Evolutionary conservation across 1,140 invertebrate species (phyloP).

Genomic region (Lordiphosa stackelbergi): DNA sequence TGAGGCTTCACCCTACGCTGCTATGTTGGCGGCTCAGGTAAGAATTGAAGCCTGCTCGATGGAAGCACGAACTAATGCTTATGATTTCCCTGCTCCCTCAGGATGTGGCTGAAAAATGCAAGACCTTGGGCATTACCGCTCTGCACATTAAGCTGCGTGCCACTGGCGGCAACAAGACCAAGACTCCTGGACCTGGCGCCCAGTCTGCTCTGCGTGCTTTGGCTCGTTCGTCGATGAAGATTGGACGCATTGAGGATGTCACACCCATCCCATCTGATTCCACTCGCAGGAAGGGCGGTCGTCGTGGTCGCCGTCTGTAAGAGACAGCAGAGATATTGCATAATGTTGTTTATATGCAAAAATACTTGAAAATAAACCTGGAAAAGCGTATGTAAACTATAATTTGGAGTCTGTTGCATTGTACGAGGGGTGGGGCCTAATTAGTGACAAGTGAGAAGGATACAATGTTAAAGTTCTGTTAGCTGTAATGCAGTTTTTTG

Average conservation of each 20-base stretch:
- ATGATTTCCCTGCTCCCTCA: slow-evolving; percentile 75
- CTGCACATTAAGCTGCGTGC: slow-evolving; percentile 98
- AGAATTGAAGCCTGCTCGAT: background rate
- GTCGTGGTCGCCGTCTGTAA: slow-evolving; percentile 98
- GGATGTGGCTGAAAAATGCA: slow-evolving; percentile 99
- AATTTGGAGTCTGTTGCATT: background rate
- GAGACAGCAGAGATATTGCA: slow-evolving; percentile 11
- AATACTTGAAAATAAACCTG: slow-evolving; percentile 34
- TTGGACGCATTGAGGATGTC: slow-evolving; percentile 99
- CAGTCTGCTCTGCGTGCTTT: slow-evolving; percentile 98
- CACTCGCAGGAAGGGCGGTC: slow-evolving; percentile 99
- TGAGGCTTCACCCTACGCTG: slow-evolving; percentile 99
- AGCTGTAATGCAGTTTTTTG: too few relatives aligned
- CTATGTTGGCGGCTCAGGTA: slow-evolving; percentile 99
- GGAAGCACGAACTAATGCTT: background rate
- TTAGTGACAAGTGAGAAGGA: too few relatives aligned
- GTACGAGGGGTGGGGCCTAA: too few relatives aligned
- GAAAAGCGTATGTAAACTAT: slow-evolving; percentile 17
- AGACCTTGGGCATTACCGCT: slow-evolving; percentile 96
- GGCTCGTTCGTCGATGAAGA: slow-evolving; percentile 99
- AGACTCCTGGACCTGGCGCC: slow-evolving; percentile 98
- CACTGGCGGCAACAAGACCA: slow-evolving; percentile 98
- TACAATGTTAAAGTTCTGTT: too few relatives aligned
- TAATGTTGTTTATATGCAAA: slow-evolving; percentile 30
- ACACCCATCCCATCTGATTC: slow-evolving; percentile 99